Base-by-base conservation (phyloP, 2,797 vertebrate genomes). In the Sebastes steindachneri region DNA sequence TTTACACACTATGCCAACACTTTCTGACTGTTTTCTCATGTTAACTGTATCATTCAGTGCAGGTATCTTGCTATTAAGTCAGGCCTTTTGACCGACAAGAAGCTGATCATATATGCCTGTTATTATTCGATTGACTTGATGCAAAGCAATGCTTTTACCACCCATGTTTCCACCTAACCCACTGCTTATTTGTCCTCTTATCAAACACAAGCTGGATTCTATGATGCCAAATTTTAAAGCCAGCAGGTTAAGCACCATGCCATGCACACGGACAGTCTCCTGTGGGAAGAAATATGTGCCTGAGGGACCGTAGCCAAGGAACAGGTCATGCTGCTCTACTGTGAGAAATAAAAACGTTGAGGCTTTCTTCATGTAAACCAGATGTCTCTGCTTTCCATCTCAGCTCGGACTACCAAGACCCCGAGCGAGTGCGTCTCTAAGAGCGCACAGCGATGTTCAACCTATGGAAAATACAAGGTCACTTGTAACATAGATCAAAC, bases 321-420 rank as follows among this genome's bases (percentile, higher is more conserved):
- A 93, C 93, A 94, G 92, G 92, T 93, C 92, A 93, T 92, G 88
- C 90, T 93, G 92, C 83, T 92, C 91, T 71, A 83, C 90, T 93
- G 91, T 92, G 94, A 95, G 93, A 94, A 93, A 92, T 86, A 93
- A 83, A 92, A 92, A 48, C 14, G 88, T 88, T 58, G 84, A 91
- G 80, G 85, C 85, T 89, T 84, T 89, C 90, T 95, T 95, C 94
- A 95, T 94, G 92, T 94, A 95, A 96, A 96, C 95, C 95, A 95
- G 94, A 95, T 95, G 94, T 94, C 89, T 85, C 91, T 86, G 88
- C 86, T 93, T 92, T 93, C 88, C 80, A 84, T 94, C 93, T 86
- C 72, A 77, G 69, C 88, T 85, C 79, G 28, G 77, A 75, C 87
- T 73, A 76, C 87, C 63, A 73, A 86, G 80, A 88, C 75, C 85